Conservation (phyloP, 2,113 vertebrate genomes). For the Verasper variegatus region DNA sequence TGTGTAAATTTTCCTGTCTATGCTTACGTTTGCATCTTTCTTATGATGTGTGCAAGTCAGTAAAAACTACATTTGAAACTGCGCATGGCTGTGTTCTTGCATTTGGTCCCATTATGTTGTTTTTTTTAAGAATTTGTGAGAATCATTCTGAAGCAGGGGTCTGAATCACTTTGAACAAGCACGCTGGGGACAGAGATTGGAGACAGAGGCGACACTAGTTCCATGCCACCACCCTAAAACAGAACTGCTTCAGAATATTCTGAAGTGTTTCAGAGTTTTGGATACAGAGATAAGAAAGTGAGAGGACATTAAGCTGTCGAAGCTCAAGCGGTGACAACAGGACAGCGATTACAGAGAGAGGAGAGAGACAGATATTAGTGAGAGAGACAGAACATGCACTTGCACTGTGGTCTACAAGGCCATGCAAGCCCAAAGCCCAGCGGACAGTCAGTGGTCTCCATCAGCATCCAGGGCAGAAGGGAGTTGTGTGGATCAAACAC, state of each 20-base stretch:
- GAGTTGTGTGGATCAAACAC: constrained; percentile 57
- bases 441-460: constrained; percentile 67
- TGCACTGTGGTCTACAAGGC: constrained; percentile 68
- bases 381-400: constrained; percentile 63
- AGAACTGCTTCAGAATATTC: constrained; percentile 99
- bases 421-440: constrained; percentile 80
- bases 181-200: constrained; percentile 91
- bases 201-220: constrained; percentile 98
- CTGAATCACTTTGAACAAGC: constrained; percentile 87
- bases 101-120: not conserved
- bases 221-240: constrained; percentile 99
- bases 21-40: constrained; percentile 31
- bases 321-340: constrained; percentile 88
- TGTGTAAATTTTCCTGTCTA: constrained; percentile 1
- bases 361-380: constrained; percentile 25
- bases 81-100: not conserved
- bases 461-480: constrained; percentile 62
- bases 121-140: constrained; percentile 33
- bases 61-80: constrained; percentile 9
- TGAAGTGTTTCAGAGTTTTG: constrained; percentile 88
- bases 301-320: constrained; percentile 90
- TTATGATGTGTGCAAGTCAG: constrained; percentile 3
- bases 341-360: constrained; percentile 49
- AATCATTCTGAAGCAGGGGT: constrained; percentile 94
- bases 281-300: constrained; percentile 75